Conservation (phyloP, 2,888 invertebrate genomes). For the Cyclophora albipunctata region DNA sequence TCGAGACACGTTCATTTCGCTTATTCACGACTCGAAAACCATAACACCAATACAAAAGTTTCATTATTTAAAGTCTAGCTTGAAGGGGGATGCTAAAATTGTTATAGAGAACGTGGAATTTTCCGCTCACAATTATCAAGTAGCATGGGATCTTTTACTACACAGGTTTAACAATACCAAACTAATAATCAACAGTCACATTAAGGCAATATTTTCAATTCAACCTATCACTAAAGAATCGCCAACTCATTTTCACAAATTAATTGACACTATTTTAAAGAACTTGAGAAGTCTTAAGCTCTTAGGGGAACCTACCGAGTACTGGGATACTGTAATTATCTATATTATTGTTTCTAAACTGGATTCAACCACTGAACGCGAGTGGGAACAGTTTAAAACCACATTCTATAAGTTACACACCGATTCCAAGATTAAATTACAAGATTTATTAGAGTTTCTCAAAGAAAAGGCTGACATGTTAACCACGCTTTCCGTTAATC, state of each 20-base stretch:
- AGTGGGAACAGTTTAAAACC: slow-evolving; percentile 14
- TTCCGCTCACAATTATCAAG: slow-evolving; percentile 8
- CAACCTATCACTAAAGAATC: slow-evolving; percentile 8
- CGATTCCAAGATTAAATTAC: background rate
- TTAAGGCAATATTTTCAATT: slow-evolving; percentile 1
- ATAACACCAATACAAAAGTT: slow-evolving; percentile 14
- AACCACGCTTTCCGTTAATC: too few species aligned
- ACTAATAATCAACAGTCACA: slow-evolving; percentile 1
- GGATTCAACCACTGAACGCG: slow-evolving; percentile 15
- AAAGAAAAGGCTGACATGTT: too few species aligned
- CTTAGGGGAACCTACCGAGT: slow-evolving; percentile 14
- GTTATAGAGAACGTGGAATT: slow-evolving; percentile 14
- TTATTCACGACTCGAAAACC: slow-evolving; percentile 10
- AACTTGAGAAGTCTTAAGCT: slow-evolving; percentile 14
- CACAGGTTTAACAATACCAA: slow-evolving; percentile 5
- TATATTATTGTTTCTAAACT: slow-evolving; percentile 16
- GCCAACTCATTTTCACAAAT: slow-evolving; percentile 7
- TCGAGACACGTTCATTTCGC: slow-evolving; percentile 11
- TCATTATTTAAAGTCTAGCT: slow-evolving; percentile 14
- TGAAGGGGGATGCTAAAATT: slow-evolving; percentile 8
- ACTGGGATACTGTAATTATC: slow-evolving; percentile 21
- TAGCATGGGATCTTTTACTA: slow-evolving; percentile 13
- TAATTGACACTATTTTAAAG: slow-evolving; percentile 13
- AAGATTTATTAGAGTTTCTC: background rate
- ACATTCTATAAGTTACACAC: slow-evolving; percentile 8